A percentile compares a stretch with the other conserved stretches of the same genome.
phyloP scores from a whole-genome alignment of 2,888 invertebrate genomes.

The Gymnoscelis rufifasciata region DNA sequence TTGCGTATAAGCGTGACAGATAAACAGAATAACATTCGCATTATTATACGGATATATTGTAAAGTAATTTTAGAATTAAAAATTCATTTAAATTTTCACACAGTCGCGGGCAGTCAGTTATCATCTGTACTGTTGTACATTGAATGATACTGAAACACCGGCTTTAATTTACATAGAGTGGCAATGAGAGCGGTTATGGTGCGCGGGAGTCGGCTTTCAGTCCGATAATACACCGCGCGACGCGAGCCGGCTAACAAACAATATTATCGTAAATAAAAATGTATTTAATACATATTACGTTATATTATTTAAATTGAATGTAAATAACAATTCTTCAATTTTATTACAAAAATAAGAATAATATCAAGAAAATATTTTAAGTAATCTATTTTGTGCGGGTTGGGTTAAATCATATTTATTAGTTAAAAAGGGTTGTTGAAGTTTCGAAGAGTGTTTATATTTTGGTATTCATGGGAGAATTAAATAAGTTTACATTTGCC shows the following conservation, averaged over 20 bases:
- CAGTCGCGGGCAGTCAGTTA: neutral
- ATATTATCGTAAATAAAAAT: neutral
- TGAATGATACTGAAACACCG: conserved; percentile 14
- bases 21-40: no score
- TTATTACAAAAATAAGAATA: no score
- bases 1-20: no score
- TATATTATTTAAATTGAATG: no score
- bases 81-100: no score
- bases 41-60: no score
- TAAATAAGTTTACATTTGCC: conserved; percentile 50
- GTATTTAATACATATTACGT: conserved; percentile 4
- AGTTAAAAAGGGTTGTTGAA: no score
- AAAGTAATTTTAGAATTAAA: no score
- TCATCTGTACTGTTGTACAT: neutral
- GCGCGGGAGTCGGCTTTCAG: conserved; percentile 46
- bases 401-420: no score
- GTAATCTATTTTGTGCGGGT: no score
- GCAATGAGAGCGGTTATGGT: conserved; percentile 55
- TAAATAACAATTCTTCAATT: no score
- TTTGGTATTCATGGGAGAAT: conserved; percentile 53
- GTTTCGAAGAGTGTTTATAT: conserved; percentile 1
- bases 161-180: conserved; percentile 47
- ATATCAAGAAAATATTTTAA: no score
- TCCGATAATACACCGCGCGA: conserved; percentile 55
- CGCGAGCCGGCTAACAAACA: conserved; percentile 49